Evolutionary conservation across 2,888 invertebrate species (phyloP).

Genomic region (Ceriagrion tenellum): DNA sequence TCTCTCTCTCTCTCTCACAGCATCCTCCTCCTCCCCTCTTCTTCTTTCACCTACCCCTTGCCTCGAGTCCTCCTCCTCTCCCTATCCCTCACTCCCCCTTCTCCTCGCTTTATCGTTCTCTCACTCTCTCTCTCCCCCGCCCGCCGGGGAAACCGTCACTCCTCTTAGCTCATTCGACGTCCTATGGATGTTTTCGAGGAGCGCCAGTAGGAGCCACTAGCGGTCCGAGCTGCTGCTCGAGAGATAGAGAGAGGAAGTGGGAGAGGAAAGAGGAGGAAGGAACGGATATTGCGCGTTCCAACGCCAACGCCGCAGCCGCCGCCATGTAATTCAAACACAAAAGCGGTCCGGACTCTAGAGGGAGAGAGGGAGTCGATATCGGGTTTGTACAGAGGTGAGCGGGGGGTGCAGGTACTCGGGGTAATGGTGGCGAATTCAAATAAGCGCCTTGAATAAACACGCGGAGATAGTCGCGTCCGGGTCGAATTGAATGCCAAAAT

Average conservation of each 20-base stretch:
- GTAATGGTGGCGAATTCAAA: background rate
- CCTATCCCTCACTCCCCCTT: background rate
- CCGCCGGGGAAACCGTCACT: conserved; percentile 1
- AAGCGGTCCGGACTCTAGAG: background rate
- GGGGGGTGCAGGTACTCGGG: background rate
- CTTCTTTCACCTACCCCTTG: background rate
- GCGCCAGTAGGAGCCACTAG: conserved; percentile 29
- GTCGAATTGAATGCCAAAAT: background rate
- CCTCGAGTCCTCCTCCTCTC: background rate
- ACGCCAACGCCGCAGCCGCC: background rate
- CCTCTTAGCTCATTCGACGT: conserved; percentile 22
- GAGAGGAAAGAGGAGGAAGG: background rate
- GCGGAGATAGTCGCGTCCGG: background rate
- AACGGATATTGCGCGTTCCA: background rate
- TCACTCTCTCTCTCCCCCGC: background rate
- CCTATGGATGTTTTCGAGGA: conserved; percentile 28
- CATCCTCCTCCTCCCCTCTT: background rate
- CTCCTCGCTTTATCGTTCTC: background rate
- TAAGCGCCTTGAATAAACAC: background rate
- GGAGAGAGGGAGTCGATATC: background rate
- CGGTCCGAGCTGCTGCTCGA: background rate
- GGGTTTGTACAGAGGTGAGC: background rate
- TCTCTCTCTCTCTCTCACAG: background rate
- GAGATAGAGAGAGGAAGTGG: background rate
- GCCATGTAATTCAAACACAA: conserved; percentile 23